Conservation (phyloP, 1,140 invertebrate species). For the Zaprionus taronus region DNA sequence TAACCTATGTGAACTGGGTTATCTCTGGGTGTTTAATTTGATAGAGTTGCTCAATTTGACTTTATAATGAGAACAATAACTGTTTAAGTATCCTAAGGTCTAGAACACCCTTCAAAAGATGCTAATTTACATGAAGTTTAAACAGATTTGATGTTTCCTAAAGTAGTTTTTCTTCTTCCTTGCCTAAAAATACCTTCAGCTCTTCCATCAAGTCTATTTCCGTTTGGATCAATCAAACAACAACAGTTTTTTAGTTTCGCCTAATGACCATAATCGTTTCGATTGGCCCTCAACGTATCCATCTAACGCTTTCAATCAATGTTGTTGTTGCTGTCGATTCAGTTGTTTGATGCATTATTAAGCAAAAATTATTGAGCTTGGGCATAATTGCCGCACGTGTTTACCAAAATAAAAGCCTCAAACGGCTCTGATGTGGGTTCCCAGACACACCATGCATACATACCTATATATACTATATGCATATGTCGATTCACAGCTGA, state of each 20-base stretch:
- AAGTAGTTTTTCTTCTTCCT: neutral
- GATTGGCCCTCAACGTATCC: constrained; percentile 33
- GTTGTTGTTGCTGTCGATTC: constrained; percentile 27
- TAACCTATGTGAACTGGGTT: no score
- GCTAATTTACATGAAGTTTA: neutral
- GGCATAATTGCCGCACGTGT: constrained; percentile 71
- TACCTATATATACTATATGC: constrained; percentile 41
- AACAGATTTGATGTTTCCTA: neutral
- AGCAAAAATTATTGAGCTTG: constrained; percentile 63
- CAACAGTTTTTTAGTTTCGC: constrained; percentile 6
- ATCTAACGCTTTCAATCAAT: constrained; percentile 37
- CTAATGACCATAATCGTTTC: constrained; percentile 46
- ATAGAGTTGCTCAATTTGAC: no score
- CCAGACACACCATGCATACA: constrained; percentile 32
- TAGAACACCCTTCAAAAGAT: neutral
- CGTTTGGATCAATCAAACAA: neutral
- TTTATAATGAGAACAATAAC: no score
- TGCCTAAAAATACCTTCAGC: neutral
- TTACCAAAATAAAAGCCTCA: constrained; percentile 32
- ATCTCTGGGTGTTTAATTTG: no score
- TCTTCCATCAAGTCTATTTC: neutral
- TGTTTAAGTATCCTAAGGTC: neutral
- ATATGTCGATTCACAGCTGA: constrained; percentile 39
- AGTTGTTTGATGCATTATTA: constrained; percentile 53
- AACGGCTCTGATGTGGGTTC: constrained; percentile 57